Base-by-base conservation (phyloP, 2,888 invertebrate species). In the Argyresthia albistria region DNA sequence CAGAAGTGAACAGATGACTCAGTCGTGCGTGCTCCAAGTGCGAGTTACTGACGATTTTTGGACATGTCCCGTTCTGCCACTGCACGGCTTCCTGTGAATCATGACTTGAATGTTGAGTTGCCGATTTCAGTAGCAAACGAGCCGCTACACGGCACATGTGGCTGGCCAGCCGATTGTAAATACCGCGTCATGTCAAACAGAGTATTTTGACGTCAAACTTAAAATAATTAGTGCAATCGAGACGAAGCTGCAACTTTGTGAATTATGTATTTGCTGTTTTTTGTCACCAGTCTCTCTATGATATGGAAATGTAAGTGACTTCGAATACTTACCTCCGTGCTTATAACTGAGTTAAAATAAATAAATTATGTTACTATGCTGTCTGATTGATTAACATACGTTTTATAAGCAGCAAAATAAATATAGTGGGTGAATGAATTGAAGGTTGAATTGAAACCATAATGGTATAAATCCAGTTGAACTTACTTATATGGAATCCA, bases 1-100 rank as follows among this genome's bases (percentile, higher is more conserved):
- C 74, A 71, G 63, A 62, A 74, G 73, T 71, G 81, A 80, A 67
- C 79, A 79, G 69, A 62, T 74, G 81, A 79, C 60, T 80, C 80
- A 71, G 64, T 71, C 55, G 63, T 59, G 62, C 58, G 60, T 56
- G 58, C 59, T 61, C 8, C 66, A 67, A 71, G 69, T 70, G 63
- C 64, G 69, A 63, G 60, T 70, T 70, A 76, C 68, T 61, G 59
- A 59, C 61, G 68, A 59, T 69, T 69, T 73, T 73, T 68, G 72
- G 69, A 79, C 73, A 76, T 82, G 75, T 69, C 72, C 83, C 82
- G 78, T 80, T 83, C 75, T 60, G 69, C 74, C 64, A 69, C 70
- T 73, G 71, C 60, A 67, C 62, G 68, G 71, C 79, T 76, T 79
- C 79, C 82, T 80, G 80, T 83, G 83, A 86, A 75, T 84, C 83